Percentiles rank a stretch among this genome's conserved stretches.
Evolutionary conservation across 1,140 invertebrate genomes (phyloP).

Genomic region (Drosophila eugracilis): DNA sequence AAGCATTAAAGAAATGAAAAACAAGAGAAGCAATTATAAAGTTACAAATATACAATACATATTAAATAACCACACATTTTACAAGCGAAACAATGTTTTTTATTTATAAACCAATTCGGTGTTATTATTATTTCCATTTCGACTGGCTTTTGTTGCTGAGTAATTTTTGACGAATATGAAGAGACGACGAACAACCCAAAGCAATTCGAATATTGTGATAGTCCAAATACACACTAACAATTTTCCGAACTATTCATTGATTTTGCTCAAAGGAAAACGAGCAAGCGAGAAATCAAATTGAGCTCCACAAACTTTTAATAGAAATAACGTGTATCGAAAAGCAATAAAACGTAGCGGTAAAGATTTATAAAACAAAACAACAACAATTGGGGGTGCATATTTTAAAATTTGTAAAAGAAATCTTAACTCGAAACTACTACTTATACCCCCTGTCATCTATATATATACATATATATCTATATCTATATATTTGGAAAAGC

Average conservation of each 20-base stretch:
- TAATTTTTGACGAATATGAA: conserved; percentile 33
- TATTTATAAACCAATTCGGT: conserved; percentile 32
- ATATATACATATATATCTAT: background rate
- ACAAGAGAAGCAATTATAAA: conserved; percentile 60
- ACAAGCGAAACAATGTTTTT: conserved; percentile 50
- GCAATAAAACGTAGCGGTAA: conserved; percentile 84
- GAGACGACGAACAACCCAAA: conserved; percentile 58
- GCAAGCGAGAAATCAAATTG: conserved; percentile 49
- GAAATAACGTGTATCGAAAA: conserved; percentile 82
- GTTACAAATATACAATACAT: conserved; percentile 66
- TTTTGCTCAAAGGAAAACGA: conserved; percentile 64
- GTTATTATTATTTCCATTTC: conserved; percentile 33
- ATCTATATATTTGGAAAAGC: conserved; percentile 57
- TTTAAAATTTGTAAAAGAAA: conserved; percentile 39
- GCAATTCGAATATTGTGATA: conserved; percentile 81
- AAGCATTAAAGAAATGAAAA: conserved; percentile 25
- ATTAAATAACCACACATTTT: conserved; percentile 46
- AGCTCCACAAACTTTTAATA: conserved; percentile 71
- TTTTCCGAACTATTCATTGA: conserved; percentile 56
- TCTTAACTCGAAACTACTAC: conserved; percentile 15
- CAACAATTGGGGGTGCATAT: conserved; percentile 16
- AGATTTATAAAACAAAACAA: conserved; percentile 39
- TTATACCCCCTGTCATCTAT: background rate
- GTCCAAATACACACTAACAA: conserved; percentile 57
- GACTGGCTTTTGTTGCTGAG: conserved; percentile 36